Evolutionary conservation across 2,888 invertebrate genomes (phyloP).

Genomic region (Lochmaea crataegi): DNA sequence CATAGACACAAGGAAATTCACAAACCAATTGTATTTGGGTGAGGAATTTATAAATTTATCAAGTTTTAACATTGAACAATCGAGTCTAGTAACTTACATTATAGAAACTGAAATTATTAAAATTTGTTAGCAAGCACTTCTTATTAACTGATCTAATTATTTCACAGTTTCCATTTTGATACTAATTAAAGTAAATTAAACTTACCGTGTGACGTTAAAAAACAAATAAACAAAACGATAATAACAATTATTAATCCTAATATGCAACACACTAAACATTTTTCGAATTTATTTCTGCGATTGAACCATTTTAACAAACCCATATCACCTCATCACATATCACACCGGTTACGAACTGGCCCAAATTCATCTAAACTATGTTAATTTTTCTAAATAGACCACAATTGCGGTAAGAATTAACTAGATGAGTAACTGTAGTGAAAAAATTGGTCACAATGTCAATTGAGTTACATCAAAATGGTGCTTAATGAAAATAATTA

Average conservation of each 20-base stretch:
- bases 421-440: slow-evolving; percentile 16
- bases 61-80: too few relatives aligned
- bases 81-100: too few relatives aligned
- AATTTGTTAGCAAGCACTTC: too few relatives aligned
- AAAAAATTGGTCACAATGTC: slow-evolving; percentile 20
- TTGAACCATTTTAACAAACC: slow-evolving; percentile 29
- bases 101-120: too few relatives aligned
- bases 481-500: slow-evolving; percentile 35
- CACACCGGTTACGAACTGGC: slow-evolving; percentile 2
- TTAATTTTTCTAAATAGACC: slow-evolving; percentile 40
- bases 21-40: too few relatives aligned
- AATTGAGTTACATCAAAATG: background rate
- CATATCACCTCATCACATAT: slow-evolving; percentile 32
- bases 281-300: slow-evolving; percentile 36
- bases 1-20: too few relatives aligned
- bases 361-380: slow-evolving; percentile 34
- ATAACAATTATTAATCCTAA: slow-evolving; percentile 28
- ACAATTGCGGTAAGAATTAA: slow-evolving; percentile 37
- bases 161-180: too few relatives aligned
- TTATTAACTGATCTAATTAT: too few relatives aligned
- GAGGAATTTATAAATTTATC: too few relatives aligned
- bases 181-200: background rate
- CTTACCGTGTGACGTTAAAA: slow-evolving; percentile 41
- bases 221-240: slow-evolving; percentile 38
- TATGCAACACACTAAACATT: slow-evolving; percentile 32